Percentiles rank a stretch among this genome's conserved stretches.
Conservation (phyloP, 2,113 vertebrate genomes). For the Ancistrus triradiatus region DNA sequence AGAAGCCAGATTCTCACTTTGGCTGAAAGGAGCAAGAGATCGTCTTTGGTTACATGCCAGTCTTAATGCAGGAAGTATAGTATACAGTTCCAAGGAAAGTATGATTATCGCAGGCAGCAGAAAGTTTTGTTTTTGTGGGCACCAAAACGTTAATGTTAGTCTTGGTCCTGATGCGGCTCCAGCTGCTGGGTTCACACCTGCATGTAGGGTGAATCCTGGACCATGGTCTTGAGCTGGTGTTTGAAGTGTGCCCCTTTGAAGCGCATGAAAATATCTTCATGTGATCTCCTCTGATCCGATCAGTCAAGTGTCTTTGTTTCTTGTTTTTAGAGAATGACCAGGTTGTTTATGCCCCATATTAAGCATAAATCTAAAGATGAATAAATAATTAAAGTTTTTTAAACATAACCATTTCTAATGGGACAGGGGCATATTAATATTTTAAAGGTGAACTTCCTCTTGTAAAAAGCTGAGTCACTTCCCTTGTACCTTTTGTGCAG, state of each 20-base stretch:
- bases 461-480: constrained; percentile 56
- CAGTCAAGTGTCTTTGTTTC: constrained; percentile 53
- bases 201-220: constrained; percentile 48
- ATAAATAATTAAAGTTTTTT: constrained; percentile 64
- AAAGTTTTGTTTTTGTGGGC: constrained; percentile 36
- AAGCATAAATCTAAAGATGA: constrained; percentile 54
- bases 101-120: constrained; percentile 44
- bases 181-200: constrained; percentile 51
- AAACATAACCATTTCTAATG: constrained; percentile 62
- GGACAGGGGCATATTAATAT: constrained; percentile 61
- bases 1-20: constrained; percentile 38
- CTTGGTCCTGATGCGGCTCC: constrained; percentile 27
- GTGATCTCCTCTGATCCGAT: constrained; percentile 46
- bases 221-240: constrained; percentile 40
- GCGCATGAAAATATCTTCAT: constrained; percentile 41
- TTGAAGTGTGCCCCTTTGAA: constrained; percentile 52
- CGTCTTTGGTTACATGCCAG: constrained; percentile 56
- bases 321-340: constrained; percentile 51
- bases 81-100: constrained; percentile 44
- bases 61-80: constrained; percentile 55
- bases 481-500: constrained; percentile 45
- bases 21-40: constrained; percentile 39
- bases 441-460: constrained; percentile 62
- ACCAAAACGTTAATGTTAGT: constrained; percentile 36
- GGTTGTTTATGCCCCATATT: constrained; percentile 28